Conservation (phyloP, 2,888 invertebrate species). For the Athetis lepigone region DNA sequence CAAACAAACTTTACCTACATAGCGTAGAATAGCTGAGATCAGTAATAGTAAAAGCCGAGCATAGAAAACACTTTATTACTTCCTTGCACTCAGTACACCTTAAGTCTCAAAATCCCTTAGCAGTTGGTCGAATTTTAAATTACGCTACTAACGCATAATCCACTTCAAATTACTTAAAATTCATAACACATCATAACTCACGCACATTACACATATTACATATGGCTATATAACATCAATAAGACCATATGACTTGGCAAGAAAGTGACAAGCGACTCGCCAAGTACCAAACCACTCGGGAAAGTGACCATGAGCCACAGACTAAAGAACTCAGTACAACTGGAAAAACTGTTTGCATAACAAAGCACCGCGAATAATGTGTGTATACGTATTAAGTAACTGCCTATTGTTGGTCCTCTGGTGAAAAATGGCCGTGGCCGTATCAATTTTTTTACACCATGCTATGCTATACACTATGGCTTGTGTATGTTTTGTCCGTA, state of each 20-base stretch:
- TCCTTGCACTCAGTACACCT: background rate
- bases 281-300: conserved; percentile 36
- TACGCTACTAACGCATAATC: background rate
- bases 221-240: conserved; percentile 14
- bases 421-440: conserved; percentile 69
- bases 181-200: conserved; percentile 19
- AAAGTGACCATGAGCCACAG: conserved; percentile 48
- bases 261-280: conserved; percentile 40
- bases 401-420: conserved; percentile 67
- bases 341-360: conserved; percentile 72
- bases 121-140: background rate
- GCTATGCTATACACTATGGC: too few species aligned
- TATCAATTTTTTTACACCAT: conserved; percentile 44
- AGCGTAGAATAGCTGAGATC: too few species aligned
- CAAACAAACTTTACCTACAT: too few species aligned
- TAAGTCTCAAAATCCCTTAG: background rate
- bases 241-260: conserved; percentile 30
- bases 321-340: conserved; percentile 62
- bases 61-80: background rate
- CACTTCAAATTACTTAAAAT: conserved; percentile 20
- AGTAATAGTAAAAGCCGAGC: too few species aligned
- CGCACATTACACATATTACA: conserved; percentile 34
- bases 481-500: conserved; percentile 44
- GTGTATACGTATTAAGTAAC: conserved; percentile 73
- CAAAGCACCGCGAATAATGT: conserved; percentile 73